Percentiles rank a stretch among this genome's conserved stretches.
phyloP scores from a whole-genome alignment of 2,113 vertebrate genomes.

The Balaeniceps rex region DNA sequence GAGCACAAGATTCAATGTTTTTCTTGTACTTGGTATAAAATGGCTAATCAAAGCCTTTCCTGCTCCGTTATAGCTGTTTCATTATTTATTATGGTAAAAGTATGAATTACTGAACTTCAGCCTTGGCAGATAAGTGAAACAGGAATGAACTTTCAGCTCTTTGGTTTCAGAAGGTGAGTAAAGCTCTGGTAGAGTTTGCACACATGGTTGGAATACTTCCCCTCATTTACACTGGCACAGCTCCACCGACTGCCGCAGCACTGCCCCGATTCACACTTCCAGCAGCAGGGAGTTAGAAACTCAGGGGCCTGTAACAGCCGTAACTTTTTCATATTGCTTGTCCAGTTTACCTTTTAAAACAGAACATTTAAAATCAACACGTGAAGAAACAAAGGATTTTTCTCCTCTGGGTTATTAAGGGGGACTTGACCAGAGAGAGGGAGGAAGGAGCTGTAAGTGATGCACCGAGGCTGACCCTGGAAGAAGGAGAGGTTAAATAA shows the following conservation, averaged over 20 bases:
- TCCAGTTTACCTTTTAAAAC: not conserved
- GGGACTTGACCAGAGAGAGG: not conserved
- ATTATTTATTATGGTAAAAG: conserved; percentile 37
- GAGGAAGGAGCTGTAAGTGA: not conserved
- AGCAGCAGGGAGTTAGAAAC: not conserved
- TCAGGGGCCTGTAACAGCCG: not conserved
- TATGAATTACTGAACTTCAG: conserved; percentile 24
- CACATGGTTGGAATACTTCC: conserved; percentile 38
- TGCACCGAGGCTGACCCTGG: not conserved
- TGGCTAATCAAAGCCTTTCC: conserved; percentile 21
- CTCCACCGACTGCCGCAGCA: not conserved
- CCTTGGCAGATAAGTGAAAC: conserved; percentile 37
- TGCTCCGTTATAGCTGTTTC: conserved; percentile 4
- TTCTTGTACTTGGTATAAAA: conserved; percentile 32
- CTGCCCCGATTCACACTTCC: not conserved
- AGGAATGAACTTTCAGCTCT: conserved; percentile 28
- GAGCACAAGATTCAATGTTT: conserved; percentile 1
- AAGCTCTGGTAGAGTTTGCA: conserved; percentile 35
- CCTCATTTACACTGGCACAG: conserved; percentile 24
- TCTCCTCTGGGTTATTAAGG: not conserved
- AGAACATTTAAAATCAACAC: not conserved
- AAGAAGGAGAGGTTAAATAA: not conserved
- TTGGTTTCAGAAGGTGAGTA: conserved; percentile 38
- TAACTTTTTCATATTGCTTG: not conserved
- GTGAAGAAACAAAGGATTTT: not conserved